Percentiles rank a stretch among this genome's conserved stretches.
Conservation (phyloP, 2,797 vertebrate genomes). For the Microctenopoma lineatum region DNA sequence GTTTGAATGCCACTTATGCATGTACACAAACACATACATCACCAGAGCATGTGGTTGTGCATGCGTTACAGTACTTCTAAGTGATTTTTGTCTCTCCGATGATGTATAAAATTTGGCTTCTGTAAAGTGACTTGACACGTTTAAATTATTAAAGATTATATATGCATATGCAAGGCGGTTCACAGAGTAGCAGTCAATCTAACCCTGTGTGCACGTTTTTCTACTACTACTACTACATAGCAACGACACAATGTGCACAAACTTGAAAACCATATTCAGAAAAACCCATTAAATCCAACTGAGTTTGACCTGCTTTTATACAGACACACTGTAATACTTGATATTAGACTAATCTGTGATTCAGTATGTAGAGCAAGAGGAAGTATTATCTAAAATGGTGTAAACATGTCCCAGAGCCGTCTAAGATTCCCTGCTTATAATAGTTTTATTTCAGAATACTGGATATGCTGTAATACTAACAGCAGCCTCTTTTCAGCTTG, state of each 20-base stretch:
- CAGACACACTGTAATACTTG: slow-evolving; percentile 68
- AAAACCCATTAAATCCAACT: slow-evolving; percentile 71
- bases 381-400: slow-evolving; percentile 80
- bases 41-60: not conserved
- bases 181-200: slow-evolving; percentile 23
- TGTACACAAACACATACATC: not conserved
- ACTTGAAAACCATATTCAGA: slow-evolving; percentile 52
- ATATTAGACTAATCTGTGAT: slow-evolving; percentile 83
- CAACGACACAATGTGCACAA: slow-evolving; percentile 42
- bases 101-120: not conserved
- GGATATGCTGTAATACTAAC: slow-evolving; percentile 74
- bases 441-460: slow-evolving; percentile 79
- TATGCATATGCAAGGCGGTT: slow-evolving; percentile 4
- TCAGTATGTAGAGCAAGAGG: slow-evolving; percentile 82
- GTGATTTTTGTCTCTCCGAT: not conserved
- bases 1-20: not conserved
- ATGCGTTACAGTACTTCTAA: not conserved
- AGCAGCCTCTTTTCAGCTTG: slow-evolving; percentile 67
- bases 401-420: slow-evolving; percentile 84
- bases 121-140: not conserved
- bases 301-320: slow-evolving; percentile 73
- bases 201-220: slow-evolving; percentile 27
- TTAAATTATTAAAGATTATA: slow-evolving; percentile 26
- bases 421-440: slow-evolving; percentile 77
- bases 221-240: slow-evolving; percentile 19